Conservation (phyloP, 2,797 vertebrate genomes). For the Pelochelys cantorii region DNA sequence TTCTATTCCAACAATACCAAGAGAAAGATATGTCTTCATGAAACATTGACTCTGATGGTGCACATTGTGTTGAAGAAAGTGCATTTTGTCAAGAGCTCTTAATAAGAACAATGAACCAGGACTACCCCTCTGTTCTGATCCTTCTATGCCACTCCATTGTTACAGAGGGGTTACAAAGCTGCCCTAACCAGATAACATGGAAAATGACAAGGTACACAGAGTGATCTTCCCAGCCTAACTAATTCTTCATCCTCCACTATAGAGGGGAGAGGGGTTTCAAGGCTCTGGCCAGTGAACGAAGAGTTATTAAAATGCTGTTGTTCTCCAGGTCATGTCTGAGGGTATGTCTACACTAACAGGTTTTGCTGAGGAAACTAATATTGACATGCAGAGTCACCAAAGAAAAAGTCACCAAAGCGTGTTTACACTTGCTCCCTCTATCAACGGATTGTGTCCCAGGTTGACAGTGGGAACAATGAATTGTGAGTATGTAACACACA, state of each 20-base stretch:
- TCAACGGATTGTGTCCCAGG: no score
- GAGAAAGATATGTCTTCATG: background rate
- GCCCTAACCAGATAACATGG: background rate
- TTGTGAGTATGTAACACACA: no score
- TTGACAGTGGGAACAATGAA: no score
- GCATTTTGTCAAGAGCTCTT: background rate
- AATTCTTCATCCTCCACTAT: background rate
- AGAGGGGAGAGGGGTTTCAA: background rate
- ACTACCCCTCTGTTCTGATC: background rate
- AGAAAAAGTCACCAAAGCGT: no score
- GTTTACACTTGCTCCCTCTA: no score
- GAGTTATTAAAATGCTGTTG: no score
- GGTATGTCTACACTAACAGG: no score
- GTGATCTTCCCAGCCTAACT: background rate
- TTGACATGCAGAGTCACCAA: no score
- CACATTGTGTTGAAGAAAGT: background rate
- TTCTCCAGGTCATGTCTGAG: no score
- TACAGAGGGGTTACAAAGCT: background rate
- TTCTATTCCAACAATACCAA: no score
- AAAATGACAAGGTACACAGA: background rate
- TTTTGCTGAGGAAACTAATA: no score
- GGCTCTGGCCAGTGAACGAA: no score
- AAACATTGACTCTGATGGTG: background rate
- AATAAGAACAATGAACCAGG: background rate
- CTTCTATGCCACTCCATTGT: background rate